Evolutionary conservation across 2,797 vertebrate species (phyloP).

Genomic region (Urophycis tenuis): DNA sequence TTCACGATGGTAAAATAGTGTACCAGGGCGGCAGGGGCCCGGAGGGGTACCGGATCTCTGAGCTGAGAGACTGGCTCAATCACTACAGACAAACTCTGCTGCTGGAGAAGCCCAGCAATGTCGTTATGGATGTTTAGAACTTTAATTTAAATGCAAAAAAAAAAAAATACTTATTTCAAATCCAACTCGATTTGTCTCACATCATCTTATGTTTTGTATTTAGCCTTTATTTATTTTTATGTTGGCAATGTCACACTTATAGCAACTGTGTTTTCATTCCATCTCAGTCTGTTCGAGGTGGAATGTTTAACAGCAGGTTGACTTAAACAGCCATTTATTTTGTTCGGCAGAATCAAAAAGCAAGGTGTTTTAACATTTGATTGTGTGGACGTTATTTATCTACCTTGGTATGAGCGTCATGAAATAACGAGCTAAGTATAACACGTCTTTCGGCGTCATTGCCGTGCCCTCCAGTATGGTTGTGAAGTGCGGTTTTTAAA

Average conservation of each 20-base stretch:
- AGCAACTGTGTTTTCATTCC: not conserved
- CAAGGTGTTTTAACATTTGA: conserved; percentile 29
- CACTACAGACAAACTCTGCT: conserved; percentile 71
- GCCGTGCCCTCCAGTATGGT: conserved; percentile 71
- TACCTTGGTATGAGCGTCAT: conserved; percentile 20
- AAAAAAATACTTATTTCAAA: not conserved
- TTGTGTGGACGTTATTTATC: conserved; percentile 29
- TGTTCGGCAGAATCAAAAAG: not conserved
- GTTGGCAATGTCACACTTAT: not conserved
- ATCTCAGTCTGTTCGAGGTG: not conserved
- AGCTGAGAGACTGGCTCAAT: conserved; percentile 86
- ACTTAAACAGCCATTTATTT: not conserved
- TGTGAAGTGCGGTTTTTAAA: conserved; percentile 95
- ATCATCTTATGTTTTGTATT: not conserved
- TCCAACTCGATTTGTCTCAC: not conserved
- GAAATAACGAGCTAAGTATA: conserved; percentile 16
- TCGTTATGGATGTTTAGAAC: conserved; percentile 73
- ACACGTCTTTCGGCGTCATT: conserved; percentile 28
- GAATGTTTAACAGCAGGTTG: not conserved
- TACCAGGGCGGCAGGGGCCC: conserved; percentile 94
- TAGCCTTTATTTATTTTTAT: not conserved
- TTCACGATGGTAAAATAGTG: conserved; percentile 82
- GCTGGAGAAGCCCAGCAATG: conserved; percentile 44
- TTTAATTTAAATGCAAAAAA: not conserved
- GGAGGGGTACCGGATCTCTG: conserved; percentile 90